Percentiles rank a stretch among this genome's conserved stretches.
Conservation (phyloP, 1,140 invertebrate species). For the Trypoxylus dichotomus region DNA sequence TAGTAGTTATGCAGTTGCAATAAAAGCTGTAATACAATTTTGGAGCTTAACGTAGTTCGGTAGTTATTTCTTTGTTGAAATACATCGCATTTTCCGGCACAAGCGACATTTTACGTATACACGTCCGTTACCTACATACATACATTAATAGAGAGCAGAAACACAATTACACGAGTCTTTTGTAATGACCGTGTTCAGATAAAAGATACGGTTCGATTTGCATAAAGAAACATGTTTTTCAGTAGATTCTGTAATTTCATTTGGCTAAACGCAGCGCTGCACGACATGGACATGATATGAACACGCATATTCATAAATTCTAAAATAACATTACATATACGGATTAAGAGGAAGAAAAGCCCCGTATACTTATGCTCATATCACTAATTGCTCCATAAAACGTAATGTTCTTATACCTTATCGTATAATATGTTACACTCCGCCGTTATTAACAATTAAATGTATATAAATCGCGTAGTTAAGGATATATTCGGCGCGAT, state of each 20-base stretch:
- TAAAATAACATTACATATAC: not conserved
- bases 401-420: not conserved
- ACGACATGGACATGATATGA: slow-evolving; percentile 18
- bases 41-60: too few species aligned
- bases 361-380: not conserved
- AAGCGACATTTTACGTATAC: slow-evolving; percentile 7
- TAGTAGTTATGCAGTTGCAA: too few species aligned
- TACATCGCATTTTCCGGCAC: not conserved
- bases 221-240: slow-evolving; percentile 23
- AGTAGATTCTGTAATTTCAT: slow-evolving; percentile 25
- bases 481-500: not conserved
- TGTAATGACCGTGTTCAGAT: slow-evolving; percentile 23
- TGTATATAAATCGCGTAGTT: not conserved
- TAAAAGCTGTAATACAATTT: too few species aligned
- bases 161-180: slow-evolving; percentile 15
- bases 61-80: not conserved
- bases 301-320: slow-evolving; percentile 24
- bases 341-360: not conserved
- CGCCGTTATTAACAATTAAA: not conserved
- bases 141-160: slow-evolving; percentile 9
- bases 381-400: not conserved
- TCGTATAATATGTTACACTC: not conserved
- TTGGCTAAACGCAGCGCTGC: slow-evolving; percentile 8
- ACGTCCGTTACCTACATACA: not conserved
- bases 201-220: slow-evolving; percentile 1